These are phyloP conservation scores for Lepeophtheirus salmonis DNA, from an alignment of 1,140 invertebrate species.

Conservation along the genomic window DNA sequence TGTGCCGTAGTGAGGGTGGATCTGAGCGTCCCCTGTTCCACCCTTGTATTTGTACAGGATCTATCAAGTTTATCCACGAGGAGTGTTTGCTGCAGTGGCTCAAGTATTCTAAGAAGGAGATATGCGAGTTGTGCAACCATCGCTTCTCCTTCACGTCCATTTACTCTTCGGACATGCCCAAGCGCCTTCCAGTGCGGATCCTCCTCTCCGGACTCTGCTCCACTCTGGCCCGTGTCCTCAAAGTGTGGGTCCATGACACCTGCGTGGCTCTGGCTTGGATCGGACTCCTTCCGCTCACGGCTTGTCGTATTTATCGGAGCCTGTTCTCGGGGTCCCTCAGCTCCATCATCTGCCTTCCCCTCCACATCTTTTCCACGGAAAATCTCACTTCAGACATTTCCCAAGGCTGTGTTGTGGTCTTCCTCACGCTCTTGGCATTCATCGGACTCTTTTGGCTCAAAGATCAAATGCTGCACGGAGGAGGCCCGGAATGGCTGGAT, in stretches of 20 bases:
- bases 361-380: constrained; percentile 79
- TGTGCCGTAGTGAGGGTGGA: constrained; percentile 81
- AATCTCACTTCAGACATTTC: constrained; percentile 81
- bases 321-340: constrained; percentile 69
- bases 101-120: constrained; percentile 80
- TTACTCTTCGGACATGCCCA: constrained; percentile 96
- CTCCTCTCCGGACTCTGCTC: constrained; percentile 68
- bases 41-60: constrained; percentile 95
- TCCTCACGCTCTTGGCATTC: constrained; percentile 87
- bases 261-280: constrained; percentile 91
- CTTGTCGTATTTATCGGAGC: constrained; percentile 83
- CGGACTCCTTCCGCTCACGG: constrained; percentile 84
- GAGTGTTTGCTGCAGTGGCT: constrained; percentile 74
- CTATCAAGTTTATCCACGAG: constrained; percentile 94
- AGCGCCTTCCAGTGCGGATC: constrained; percentile 72
- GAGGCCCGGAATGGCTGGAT: constrained; percentile 78
- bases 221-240: constrained; percentile 70
- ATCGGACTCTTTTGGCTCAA: constrained; percentile 90
- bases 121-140: constrained; percentile 94
- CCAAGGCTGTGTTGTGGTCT: constrained; percentile 88
- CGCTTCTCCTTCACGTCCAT: constrained; percentile 96
- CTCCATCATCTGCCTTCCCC: constrained; percentile 56
- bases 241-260: constrained; percentile 91
- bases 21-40: constrained; percentile 74
- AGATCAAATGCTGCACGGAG: constrained; percentile 93